These are phyloP conservation scores for Troides oblongomaculatus DNA, from an alignment of 2,888 invertebrate genomes.

Conservation along the genomic window DNA sequence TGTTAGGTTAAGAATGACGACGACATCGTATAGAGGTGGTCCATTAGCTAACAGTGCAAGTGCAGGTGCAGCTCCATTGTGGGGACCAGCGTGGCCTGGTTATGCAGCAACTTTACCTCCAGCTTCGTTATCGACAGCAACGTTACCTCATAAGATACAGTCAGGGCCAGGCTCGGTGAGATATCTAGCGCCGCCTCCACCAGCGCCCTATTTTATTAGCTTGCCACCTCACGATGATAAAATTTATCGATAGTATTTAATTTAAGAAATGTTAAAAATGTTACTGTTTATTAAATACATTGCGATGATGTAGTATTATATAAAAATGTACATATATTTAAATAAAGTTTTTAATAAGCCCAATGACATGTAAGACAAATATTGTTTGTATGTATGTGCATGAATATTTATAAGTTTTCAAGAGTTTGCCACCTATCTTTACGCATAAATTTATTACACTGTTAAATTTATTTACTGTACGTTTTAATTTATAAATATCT, in stretches of 20 bases:
- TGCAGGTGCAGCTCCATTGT: conserved; percentile 81
- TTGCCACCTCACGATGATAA: conserved; percentile 83
- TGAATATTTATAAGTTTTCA: conserved; percentile 25
- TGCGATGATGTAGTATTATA: conserved; percentile 33
- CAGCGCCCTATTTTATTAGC: conserved; percentile 82
- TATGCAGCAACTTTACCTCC: conserved; percentile 82
- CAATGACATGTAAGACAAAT: conserved; percentile 19
- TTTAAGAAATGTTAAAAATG: conserved; percentile 3
- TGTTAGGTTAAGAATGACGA: conserved; percentile 86
- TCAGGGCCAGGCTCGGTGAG: conserved; percentile 75
- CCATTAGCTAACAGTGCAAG: conserved; percentile 83
- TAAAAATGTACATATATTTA: conserved; percentile 26
- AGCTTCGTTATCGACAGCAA: conserved; percentile 81
- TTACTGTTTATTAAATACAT: conserved; percentile 23
- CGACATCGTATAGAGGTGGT: conserved; percentile 84
- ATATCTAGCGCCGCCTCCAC: conserved; percentile 82
- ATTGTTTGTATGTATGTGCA: conserved; percentile 36
- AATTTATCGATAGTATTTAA: conserved; percentile 79
- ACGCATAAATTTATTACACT: too few relatives aligned
- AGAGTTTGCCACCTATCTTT: conserved; percentile 1
- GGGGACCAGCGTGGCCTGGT: conserved; percentile 77
- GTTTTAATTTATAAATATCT: neutral
- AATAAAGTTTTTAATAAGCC: conserved; percentile 13
- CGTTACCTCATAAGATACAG: conserved; percentile 83
- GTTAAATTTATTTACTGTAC: neutral